phyloP scores from a whole-genome alignment of 1,140 invertebrate genomes.

The Caenorhabditis inopinata region DNA sequence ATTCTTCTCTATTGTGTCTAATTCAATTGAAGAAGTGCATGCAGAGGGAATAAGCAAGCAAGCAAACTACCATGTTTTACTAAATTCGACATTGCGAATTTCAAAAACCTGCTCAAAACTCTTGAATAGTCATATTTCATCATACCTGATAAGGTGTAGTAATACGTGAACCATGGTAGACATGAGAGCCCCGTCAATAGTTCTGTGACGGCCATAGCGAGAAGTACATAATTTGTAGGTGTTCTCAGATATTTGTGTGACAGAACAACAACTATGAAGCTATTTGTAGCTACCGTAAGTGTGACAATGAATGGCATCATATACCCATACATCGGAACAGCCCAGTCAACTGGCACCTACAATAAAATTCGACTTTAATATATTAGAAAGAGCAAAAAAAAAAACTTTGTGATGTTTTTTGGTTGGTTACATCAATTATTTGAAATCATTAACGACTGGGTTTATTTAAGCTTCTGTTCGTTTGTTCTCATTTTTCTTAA shows the following conservation, averaged over 20 bases:
- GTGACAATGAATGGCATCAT: slow-evolving; percentile 72
- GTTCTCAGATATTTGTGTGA: slow-evolving; percentile 73
- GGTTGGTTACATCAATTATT: background rate
- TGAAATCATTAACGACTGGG: too few relatives aligned
- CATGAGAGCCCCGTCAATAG: slow-evolving; percentile 77
- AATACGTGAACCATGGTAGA: slow-evolving; percentile 65
- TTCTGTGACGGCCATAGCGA: slow-evolving; percentile 86
- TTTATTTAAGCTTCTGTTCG: background rate
- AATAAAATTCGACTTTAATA: too few relatives aligned
- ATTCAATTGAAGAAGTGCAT: slow-evolving; percentile 28
- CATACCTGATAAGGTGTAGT: slow-evolving; percentile 63
- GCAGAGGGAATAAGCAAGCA: background rate
- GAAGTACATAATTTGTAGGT: slow-evolving; percentile 74
- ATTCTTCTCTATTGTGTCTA: too few relatives aligned
- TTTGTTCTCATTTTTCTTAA: background rate
- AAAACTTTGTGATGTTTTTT: background rate
- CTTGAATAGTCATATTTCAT: too few relatives aligned
- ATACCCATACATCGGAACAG: slow-evolving; percentile 63
- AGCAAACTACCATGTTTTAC: background rate
- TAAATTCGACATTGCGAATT: background rate
- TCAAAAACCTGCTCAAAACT: too few relatives aligned
- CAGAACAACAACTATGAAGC: slow-evolving; percentile 78
- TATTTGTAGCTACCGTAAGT: slow-evolving; percentile 85
- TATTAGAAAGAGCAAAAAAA: too few relatives aligned
- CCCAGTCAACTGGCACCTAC: slow-evolving; percentile 62